Base-by-base conservation (phyloP, 2,113 vertebrate genomes). In the Coptodon bakossiorum region DNA sequence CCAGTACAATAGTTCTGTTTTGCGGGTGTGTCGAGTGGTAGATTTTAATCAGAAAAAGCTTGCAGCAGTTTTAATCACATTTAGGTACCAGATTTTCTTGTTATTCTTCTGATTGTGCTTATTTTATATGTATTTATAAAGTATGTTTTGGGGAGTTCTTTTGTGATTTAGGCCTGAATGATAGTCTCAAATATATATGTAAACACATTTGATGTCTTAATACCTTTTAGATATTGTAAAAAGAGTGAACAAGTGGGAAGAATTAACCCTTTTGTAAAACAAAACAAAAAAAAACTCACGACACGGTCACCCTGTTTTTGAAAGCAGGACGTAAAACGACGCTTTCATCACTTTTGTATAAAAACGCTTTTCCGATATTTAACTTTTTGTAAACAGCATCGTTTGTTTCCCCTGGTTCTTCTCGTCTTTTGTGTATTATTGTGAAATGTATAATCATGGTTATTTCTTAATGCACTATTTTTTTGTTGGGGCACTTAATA, bases 171-270 rank as follows among this genome's bases (percentile, higher is more conserved):
- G 96, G 93, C 95, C 95, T 96, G 95, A 95, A 95, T 87, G 94
- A 95, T 96, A 96, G 94, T 96, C 94, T 94, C 91, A 89, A 94
- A 95, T 94, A 94, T 94, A 93, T 93, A 91, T 94, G 94, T 96
- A 94, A 95, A 96, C 95, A 95, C 93, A 96, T 95, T 96, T 93
- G 94, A 97, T 96, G 96, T 97, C 96, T 96, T 95, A 92, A 96
- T 93, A 95, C 91, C 95, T 96, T 97, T 97, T 97, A 96, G 96
- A 97, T 96, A 93, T 96, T 96, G 95, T 96, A 96, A 95, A 96
- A 96, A 96, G 91, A 95, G 87, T 92, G 91, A 95, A 93, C 59
- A 92, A 87, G 91, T 93, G 87, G 92, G 91, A 94, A 82, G 83
- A 94, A 91, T 86, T 82, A 93, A 94, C 87, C 89, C 81, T 93